A percentile compares a stretch with the other conserved stretches of the same genome.
These are phyloP conservation scores for Otus sunia DNA, from an alignment of 2,113 vertebrate genomes.

Conservation along the genomic window DNA sequence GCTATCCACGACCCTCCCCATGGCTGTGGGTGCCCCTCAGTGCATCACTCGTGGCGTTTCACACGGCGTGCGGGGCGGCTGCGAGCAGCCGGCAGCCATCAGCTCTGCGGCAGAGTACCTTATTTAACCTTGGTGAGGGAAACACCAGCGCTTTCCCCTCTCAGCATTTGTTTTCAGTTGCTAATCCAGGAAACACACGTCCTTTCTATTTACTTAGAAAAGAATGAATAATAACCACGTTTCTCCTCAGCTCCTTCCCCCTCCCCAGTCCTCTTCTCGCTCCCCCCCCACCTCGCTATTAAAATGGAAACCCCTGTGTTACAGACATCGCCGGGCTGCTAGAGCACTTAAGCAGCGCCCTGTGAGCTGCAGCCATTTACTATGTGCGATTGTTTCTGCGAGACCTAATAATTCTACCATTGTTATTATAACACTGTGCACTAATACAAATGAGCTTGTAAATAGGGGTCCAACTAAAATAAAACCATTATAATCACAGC, in stretches of 20 bases:
- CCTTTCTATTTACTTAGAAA: slow-evolving; percentile 57
- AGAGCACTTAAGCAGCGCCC: slow-evolving; percentile 30
- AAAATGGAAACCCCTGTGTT: slow-evolving; percentile 24
- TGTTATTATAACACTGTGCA: slow-evolving; percentile 71
- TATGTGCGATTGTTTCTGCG: slow-evolving; percentile 59
- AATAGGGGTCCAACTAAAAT: slow-evolving; percentile 75
- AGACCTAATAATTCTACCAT: slow-evolving; percentile 74
- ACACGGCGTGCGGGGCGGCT: rapidly evolving
- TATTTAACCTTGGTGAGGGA: slow-evolving; percentile 54
- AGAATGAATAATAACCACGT: slow-evolving; percentile 43
- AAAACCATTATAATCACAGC: slow-evolving; percentile 75
- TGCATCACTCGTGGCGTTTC: rapidly evolving
- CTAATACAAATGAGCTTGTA: slow-evolving; percentile 74
- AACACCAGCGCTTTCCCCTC: slow-evolving; percentile 6
- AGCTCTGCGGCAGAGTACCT: background rate
- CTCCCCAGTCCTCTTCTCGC: background rate
- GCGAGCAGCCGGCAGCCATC: background rate
- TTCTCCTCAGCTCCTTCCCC: background rate
- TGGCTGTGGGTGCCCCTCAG: rapidly evolving
- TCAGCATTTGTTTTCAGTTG: slow-evolving; percentile 47
- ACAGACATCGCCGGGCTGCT: slow-evolving; percentile 11
- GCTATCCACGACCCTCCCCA: rapidly evolving
- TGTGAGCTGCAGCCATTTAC: slow-evolving; percentile 51
- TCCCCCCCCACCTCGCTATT: background rate
- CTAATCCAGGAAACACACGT: slow-evolving; percentile 58